Base-by-base conservation (phyloP, 2,888 invertebrate genomes). In the Coenonympha arcania region DNA sequence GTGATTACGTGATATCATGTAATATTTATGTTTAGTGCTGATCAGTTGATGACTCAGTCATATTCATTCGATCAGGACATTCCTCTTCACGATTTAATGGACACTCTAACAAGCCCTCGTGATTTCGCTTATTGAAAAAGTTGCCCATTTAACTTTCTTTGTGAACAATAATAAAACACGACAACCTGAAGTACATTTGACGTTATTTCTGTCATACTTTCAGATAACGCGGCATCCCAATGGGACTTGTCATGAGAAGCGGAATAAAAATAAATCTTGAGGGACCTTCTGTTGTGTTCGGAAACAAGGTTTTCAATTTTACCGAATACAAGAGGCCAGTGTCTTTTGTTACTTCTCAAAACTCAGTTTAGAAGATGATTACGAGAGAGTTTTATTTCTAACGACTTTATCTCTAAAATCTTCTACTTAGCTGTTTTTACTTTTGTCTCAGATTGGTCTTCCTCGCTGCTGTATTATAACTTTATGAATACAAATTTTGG, bases 231-330 rank as follows among this genome's bases (percentile, higher is more conserved):
- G 22, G 8, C 24, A 9, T 39, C 24, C 22, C 39, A 24, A 15
- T 24, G 39, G 39, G 39, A 22, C 39, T 24, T 39, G 24, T 24
- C 39, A 31, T 42, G 11, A 42, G n/a, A 31, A 31, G 42, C 19
- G 19, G 13, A 20, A 19, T 30, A 42, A 42, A 28, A 28, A 28
- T 42, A 42, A 19, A 28, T 42, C 22, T 22, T 13, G 19, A 20
- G 13, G 13, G 13, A 20, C 37, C 19, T 19, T 39, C 24, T 39
- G 39, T 24, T 24, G 15, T 2, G 15, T 22, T 39, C 39, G 15
- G 15, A 39, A 20, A 39, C 20, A 9, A 22, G 22, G 13, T 39
- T 37, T 37, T 39, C 39, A 39, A 39, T 39, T 39, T 15, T 24
- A 6, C 36, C 22, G 22, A 20, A 24, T 24, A 36, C 13, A 37